These are phyloP conservation scores for Rhegmatorhina hoffmannsi DNA, from an alignment of 2,113 vertebrate genomes.

Conservation along the genomic window DNA sequence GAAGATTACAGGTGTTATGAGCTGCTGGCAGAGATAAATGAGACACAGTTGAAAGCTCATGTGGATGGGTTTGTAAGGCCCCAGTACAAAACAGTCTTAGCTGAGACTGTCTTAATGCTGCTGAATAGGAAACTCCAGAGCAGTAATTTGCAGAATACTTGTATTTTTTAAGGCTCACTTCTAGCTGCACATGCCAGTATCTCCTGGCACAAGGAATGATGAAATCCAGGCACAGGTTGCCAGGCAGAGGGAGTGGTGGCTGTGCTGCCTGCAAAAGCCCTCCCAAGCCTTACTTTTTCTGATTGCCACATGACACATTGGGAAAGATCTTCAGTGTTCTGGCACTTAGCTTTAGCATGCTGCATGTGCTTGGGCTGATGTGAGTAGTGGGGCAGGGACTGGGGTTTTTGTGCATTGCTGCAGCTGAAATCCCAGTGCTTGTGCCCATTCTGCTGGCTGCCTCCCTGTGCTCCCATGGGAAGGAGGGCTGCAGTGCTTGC, in stretches of 20 bases:
- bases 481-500: neutral
- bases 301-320: fast-evolving
- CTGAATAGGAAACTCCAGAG: neutral
- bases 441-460: fast-evolving
- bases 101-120: neutral
- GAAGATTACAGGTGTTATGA: neutral
- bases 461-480: fast-evolving
- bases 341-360: fast-evolving
- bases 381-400: neutral
- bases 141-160: neutral
- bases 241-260: neutral
- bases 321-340: fast-evolving
- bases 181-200: neutral
- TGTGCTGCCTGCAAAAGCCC: neutral
- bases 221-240: neutral
- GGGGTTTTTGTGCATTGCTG: fast-evolving
- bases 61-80: neutral
- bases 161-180: too few relatives aligned
- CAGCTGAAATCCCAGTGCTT: fast-evolving
- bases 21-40: neutral
- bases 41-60: neutral
- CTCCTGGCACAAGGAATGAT: neutral
- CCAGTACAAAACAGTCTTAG: neutral
- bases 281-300: neutral
- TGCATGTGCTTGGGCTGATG: fast-evolving